Conservation (phyloP, 2,888 invertebrate genomes). For the Caradrina clavipalpis region DNA sequence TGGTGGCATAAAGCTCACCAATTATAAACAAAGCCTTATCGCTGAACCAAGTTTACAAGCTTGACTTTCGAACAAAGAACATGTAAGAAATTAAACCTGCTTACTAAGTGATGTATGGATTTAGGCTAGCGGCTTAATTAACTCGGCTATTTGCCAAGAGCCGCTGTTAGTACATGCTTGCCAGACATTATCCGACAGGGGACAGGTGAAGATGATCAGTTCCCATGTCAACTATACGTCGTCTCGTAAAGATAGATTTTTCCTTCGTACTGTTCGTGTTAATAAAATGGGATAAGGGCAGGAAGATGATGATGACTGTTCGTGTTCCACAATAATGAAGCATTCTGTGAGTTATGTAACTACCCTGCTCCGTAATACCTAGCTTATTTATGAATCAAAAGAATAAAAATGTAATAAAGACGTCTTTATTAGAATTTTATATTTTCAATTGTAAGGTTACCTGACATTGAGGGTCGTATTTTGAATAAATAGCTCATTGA, state of each 20-base stretch:
- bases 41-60: constrained; percentile 57
- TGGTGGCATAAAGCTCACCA: constrained; percentile 58
- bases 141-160: constrained; percentile 60
- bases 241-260: constrained; percentile 5
- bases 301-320: too few relatives aligned
- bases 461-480: constrained; percentile 45
- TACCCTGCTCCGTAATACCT: constrained; percentile 30
- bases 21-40: constrained; percentile 66
- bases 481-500: constrained; percentile 58
- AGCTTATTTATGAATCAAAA: constrained; percentile 56
- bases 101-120: constrained; percentile 60
- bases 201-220: constrained; percentile 54
- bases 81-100: constrained; percentile 51
- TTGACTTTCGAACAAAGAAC: constrained; percentile 57
- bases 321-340: constrained; percentile 32
- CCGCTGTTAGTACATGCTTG: constrained; percentile 47
- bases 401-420: constrained; percentile 60
- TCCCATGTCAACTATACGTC: constrained; percentile 21
- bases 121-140: constrained; percentile 59
- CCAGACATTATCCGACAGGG: constrained; percentile 42
- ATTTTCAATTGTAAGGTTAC: constrained; percentile 58
- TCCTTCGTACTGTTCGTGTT: constrained; percentile 19
- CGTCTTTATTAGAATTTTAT: constrained; percentile 62
- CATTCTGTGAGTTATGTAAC: constrained; percentile 37
- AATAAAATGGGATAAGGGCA: too few relatives aligned